Base-by-base conservation (phyloP, 2,113 vertebrate genomes). In the Petaurus breviceps region DNA sequence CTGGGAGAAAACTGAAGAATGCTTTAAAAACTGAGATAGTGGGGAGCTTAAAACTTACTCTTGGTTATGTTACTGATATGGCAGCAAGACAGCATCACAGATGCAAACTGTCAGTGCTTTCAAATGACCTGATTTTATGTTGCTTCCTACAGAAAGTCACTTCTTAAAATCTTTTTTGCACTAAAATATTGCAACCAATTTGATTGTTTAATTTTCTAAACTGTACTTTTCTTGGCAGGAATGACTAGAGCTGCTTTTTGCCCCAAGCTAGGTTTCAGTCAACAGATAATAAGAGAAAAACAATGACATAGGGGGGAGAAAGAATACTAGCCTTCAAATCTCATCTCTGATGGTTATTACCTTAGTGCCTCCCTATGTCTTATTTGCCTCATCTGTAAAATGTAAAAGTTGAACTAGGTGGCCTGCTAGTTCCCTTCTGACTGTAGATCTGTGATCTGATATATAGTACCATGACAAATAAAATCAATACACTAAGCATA, bases 11-110 rank as follows among this genome's bases (percentile, higher is more conserved):
- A 89, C 49, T 22, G 23, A 84, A 49, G 94, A 93, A 7, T 91
- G 9, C 91, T 97, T 92, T 47, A 89, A 90, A 95, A 95, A 91
- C 12, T 49, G 52, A 37, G 50, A 46, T 43, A 89, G 37, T 46
- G 91, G 0, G 24, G 91, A n/a, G 9, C 55, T 93, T 49, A 49
- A 92, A 93, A 89, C 25, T 93, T 51, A 12, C 26, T 92, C 43
- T 89, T 52, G n/a, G 47, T 16, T 5, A 5, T 31, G 49, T 84
- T 49, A 61, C 24, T 77, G 43, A 46, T 91, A 51, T 24, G 25
- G n/a, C 12, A 61, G n/a, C 2, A 94, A 55, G 4, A 91, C 16
- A n/a, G 28, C 9, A 49, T 43, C 54, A 51, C 43, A 51, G 53
- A 89, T 52, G 31, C 0, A 93, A 68, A 28, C 90, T 84, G 84